phyloP scores from a whole-genome alignment of 2,888 invertebrate species.

The Danaus chrysippus region DNA sequence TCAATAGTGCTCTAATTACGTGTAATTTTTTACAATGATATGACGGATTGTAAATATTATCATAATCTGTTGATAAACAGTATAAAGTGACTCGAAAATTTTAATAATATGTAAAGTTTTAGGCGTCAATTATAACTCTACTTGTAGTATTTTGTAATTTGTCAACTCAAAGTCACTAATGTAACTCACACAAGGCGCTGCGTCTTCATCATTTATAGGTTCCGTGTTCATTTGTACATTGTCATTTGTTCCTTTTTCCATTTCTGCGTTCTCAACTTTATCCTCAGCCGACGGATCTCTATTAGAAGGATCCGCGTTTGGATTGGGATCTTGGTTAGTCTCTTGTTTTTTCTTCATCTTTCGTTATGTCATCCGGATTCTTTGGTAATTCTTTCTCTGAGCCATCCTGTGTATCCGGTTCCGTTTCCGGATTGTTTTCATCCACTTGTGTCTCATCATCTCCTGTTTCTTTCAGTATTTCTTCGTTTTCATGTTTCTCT shows the following conservation, averaged over 20 bases:
- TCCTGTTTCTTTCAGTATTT: conserved; percentile 41
- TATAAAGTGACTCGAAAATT: too few relatives aligned
- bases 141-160: too few relatives aligned
- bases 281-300: conserved; percentile 71
- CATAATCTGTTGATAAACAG: too few relatives aligned
- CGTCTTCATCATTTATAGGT: conserved; percentile 65
- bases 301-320: conserved; percentile 72
- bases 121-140: too few relatives aligned
- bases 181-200: conserved; percentile 65
- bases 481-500: conserved; percentile 34
- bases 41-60: too few relatives aligned
- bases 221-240: conserved; percentile 72
- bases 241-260: conserved; percentile 67
- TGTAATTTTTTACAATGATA: too few relatives aligned
- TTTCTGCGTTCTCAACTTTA: conserved; percentile 71
- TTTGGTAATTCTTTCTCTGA: conserved; percentile 60
- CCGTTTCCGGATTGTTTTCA: conserved; percentile 43
- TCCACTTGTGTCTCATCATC: conserved; percentile 48
- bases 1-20: too few relatives aligned
- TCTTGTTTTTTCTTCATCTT: conserved; percentile 66
- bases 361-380: conserved; percentile 63
- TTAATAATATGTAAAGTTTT: too few relatives aligned
- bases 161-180: too few relatives aligned
- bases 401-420: conserved; percentile 43
- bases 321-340: conserved; percentile 74